A percentile compares a stretch with the other conserved stretches of the same genome.
phyloP scores from a whole-genome alignment of 1,140 invertebrate species.

The Colletes latitarsis region DNA sequence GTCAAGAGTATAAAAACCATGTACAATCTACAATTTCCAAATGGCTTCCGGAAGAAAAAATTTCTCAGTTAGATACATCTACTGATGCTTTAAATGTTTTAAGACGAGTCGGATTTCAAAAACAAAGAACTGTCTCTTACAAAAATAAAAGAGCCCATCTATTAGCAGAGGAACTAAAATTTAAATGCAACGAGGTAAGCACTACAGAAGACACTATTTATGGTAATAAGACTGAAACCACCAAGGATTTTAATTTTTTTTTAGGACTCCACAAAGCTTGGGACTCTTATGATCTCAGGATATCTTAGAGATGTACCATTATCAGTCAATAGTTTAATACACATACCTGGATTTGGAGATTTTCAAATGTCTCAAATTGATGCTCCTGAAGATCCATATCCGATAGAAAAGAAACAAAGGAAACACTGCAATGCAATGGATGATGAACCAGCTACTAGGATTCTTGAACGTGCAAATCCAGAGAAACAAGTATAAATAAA shows the following conservation, averaged over 20 bases:
- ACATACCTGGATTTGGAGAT: slow-evolving; percentile 95
- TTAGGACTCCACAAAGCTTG: slow-evolving; percentile 76
- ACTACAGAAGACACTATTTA: slow-evolving; percentile 45
- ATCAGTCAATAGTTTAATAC: slow-evolving; percentile 93
- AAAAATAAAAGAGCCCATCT: slow-evolving; percentile 90
- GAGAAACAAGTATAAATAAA: slow-evolving; percentile 83
- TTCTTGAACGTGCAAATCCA: slow-evolving; percentile 86
- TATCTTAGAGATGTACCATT: slow-evolving; percentile 91
- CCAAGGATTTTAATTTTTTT: slow-evolving; percentile 29
- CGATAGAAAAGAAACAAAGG: slow-evolving; percentile 79
- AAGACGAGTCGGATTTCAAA: slow-evolving; percentile 90
- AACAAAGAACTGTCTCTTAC: slow-evolving; percentile 87
- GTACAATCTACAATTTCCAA: slow-evolving; percentile 89
- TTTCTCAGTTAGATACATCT: slow-evolving; percentile 88
- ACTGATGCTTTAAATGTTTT: slow-evolving; percentile 91
- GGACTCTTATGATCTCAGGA: slow-evolving; percentile 92
- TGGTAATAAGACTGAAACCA: not conserved
- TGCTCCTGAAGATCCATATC: slow-evolving; percentile 88
- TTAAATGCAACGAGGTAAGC: slow-evolving; percentile 60
- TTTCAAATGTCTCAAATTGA: slow-evolving; percentile 94
- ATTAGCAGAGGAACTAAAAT: slow-evolving; percentile 90
- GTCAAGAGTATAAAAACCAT: slow-evolving; percentile 87
- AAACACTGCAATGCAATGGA: slow-evolving; percentile 67
- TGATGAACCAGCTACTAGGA: slow-evolving; percentile 60
- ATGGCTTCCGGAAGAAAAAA: slow-evolving; percentile 92